A percentile compares a stretch with the other conserved stretches of the same genome.
phyloP scores from a whole-genome alignment of 2,888 invertebrate genomes.

The Agrypnus murinus region DNA sequence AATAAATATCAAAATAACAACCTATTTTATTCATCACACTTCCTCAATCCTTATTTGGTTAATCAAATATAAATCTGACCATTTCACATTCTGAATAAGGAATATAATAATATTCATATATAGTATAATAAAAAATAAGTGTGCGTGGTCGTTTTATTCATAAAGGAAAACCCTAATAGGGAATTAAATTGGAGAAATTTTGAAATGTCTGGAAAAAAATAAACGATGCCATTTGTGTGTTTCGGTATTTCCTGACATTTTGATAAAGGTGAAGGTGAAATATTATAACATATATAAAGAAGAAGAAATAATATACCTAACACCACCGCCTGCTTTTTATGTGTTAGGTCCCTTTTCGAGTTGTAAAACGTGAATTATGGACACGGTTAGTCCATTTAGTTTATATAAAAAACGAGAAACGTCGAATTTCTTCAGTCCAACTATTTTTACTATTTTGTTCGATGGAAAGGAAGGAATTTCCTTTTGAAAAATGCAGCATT shows the following conservation, averaged over 20 bases:
- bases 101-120: too few species aligned
- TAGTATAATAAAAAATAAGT: too few species aligned
- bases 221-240: conserved; percentile 21
- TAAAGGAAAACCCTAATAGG: conserved; percentile 1
- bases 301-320: background rate
- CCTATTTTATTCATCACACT: too few species aligned
- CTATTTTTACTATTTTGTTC: too few species aligned
- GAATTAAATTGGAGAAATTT: conserved; percentile 16
- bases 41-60: too few species aligned
- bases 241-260: conserved; percentile 17
- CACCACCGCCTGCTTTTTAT: conserved; percentile 7
- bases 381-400: conserved; percentile 13
- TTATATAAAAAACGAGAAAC: background rate
- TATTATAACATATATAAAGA: conserved; percentile 13
- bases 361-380: conserved; percentile 6
- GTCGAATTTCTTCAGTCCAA: background rate
- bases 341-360: background rate
- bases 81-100: too few species aligned
- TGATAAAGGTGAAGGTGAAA: conserved; percentile 20
- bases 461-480: background rate
- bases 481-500: conserved; percentile 15
- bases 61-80: too few species aligned
- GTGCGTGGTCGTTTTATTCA: too few species aligned
- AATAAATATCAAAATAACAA: too few species aligned
- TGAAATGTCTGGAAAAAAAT: conserved; percentile 24